Conservation (phyloP, 2,888 invertebrate genomes). For the Ischnus inquisitorius region DNA sequence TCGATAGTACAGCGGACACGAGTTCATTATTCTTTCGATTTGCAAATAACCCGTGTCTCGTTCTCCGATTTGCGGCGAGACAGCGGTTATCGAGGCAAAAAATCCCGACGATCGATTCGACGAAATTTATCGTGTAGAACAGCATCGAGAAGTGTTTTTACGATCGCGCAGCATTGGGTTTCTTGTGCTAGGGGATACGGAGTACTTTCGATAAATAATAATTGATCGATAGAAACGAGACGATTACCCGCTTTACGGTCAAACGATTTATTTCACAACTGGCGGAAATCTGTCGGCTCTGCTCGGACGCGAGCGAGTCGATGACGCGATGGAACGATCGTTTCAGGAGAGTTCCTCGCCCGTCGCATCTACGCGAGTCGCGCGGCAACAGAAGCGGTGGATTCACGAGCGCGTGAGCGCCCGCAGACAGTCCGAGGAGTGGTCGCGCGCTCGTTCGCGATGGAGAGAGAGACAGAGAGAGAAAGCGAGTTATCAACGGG, state of each 20-base stretch:
- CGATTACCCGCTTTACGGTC: not conserved
- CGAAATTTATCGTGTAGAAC: too few relatives aligned
- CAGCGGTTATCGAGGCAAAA: too few relatives aligned
- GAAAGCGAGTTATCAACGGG: constrained; percentile 42
- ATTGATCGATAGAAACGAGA: not conserved
- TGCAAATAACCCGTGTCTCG: constrained; percentile 6
- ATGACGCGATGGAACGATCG: constrained; percentile 60
- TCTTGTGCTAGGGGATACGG: too few relatives aligned
- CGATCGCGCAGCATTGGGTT: too few relatives aligned
- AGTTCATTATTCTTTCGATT: not conserved
- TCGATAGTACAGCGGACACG: constrained; percentile 31
- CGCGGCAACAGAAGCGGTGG: constrained; percentile 67
- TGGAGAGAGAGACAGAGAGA: constrained; percentile 57
- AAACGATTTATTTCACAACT: constrained; percentile 36
- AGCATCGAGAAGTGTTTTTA: too few relatives aligned
- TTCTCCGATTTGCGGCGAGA: too few relatives aligned
- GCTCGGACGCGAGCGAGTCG: constrained; percentile 48
- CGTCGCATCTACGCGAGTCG: constrained; percentile 54
- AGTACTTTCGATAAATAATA: not conserved
- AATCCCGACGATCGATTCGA: too few relatives aligned
- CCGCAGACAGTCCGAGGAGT: constrained; percentile 68
- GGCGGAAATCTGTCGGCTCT: constrained; percentile 49
- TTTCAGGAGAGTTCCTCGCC: constrained; percentile 35
- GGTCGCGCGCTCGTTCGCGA: constrained; percentile 62
- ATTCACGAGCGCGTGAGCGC: constrained; percentile 69